A percentile compares a stretch with the other conserved stretches of the same genome.
phyloP scores from a whole-genome alignment of 1,140 invertebrate genomes.

The Holotrichia oblita region DNA sequence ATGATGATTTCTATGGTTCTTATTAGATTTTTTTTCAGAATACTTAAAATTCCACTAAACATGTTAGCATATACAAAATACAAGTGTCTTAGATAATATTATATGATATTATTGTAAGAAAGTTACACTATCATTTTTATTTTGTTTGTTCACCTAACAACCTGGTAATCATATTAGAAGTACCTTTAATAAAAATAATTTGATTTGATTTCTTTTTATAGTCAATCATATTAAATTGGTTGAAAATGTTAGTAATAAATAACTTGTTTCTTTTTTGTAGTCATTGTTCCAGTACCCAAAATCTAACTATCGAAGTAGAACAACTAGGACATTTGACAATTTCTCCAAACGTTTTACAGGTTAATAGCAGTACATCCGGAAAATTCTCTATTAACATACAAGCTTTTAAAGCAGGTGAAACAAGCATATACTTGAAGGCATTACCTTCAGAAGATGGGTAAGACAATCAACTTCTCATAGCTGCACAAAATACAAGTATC shows the following conservation, averaged over 20 bases:
- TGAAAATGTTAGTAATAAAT: too few species aligned
- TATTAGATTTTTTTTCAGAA: too few species aligned
- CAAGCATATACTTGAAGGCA: not conserved
- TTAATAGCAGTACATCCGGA: not conserved
- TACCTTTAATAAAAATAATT: too few species aligned
- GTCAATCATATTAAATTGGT: not conserved
- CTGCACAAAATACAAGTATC: not conserved
- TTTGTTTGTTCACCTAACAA: too few species aligned
- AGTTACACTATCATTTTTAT: too few species aligned
- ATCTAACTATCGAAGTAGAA: not conserved
- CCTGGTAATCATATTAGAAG: too few species aligned
- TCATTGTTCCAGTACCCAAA: not conserved
- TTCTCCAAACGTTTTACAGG: not conserved
- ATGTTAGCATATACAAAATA: too few species aligned
- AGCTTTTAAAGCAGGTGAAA: constrained; percentile 6
- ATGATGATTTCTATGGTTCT: too few species aligned
- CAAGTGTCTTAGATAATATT: too few species aligned
- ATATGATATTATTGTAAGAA: too few species aligned
- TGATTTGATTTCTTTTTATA: too few species aligned
- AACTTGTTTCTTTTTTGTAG: not conserved
- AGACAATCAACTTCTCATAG: not conserved
- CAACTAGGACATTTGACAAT: not conserved
- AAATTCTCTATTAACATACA: not conserved
- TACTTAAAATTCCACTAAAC: too few species aligned
- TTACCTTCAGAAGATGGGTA: not conserved